Base-by-base conservation (phyloP, 64 coral and sea anemone genomes). In the Exaiptasia diaphana region DNA sequence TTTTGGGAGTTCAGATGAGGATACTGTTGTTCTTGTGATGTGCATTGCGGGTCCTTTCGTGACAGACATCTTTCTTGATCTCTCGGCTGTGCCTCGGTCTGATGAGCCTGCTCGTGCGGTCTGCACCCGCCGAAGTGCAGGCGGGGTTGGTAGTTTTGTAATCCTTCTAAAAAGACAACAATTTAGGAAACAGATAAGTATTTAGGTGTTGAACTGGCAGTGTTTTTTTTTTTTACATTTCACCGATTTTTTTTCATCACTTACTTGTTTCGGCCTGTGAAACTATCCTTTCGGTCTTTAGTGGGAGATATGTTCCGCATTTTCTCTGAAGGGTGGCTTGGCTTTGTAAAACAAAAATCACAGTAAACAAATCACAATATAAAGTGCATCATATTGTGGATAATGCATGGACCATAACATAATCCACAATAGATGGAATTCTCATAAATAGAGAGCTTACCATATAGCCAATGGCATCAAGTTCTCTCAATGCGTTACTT, bases 391-490 rank as follows among this genome's bases (percentile, higher is more conserved):
- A 12, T 52, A 12, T 10, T 52, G 49, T 52, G 10, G 49, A 52
- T 52, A 53, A 43, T 74, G n/a, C n/a, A n/a, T n/a, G n/a, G n/a
- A n/a, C n/a, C n/a, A n/a, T n/a, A n/a, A n/a, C n/a, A n/a, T n/a
- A n/a, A n/a, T n/a, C n/a, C n/a, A n/a, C n/a, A n/a, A n/a, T n/a
- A n/a, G n/a, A n/a, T n/a, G n/a, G n/a, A 22, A 74, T 38, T 20
- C 32, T 27, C 5, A 69, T 4, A 69, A 33, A 56, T 17, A 64
- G 7, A 1, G 63, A 37, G 6, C 88, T 91, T 88, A 97, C 93
- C 89, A 97, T 78, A 41, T 97, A 97, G 13, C 93, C 93, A 88
- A 97, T 97, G 39, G 69, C 90, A 77, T 97, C 93, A 4, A 97
- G 79, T 44, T 83, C 78, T 45, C 76, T 83, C 4, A 91, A 48